phyloP scores from a whole-genome alignment of 2,888 invertebrate genomes.

The Cyaniris semiargus region DNA sequence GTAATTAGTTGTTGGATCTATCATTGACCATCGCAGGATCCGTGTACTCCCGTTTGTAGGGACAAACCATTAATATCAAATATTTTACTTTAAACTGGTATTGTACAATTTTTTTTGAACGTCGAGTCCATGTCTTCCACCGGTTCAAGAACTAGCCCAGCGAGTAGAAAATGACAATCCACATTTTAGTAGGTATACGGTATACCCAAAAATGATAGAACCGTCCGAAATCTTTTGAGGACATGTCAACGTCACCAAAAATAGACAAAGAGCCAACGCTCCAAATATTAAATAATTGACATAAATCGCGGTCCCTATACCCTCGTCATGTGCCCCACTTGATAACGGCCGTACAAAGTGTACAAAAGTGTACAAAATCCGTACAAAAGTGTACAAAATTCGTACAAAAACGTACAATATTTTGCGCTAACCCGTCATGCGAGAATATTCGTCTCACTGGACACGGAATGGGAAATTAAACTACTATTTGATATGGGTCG shows the following conservation, averaged over 20 bases:
- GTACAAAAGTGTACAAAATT: slow-evolving; percentile 11
- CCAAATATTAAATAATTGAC: slow-evolving; percentile 25
- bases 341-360: slow-evolving; percentile 13
- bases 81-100: too few relatives aligned
- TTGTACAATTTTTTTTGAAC: too few relatives aligned
- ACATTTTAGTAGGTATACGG: not conserved
- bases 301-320: slow-evolving; percentile 33
- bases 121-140: too few relatives aligned
- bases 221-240: not conserved
- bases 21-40: too few relatives aligned
- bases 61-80: too few relatives aligned
- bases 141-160: too few relatives aligned
- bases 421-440: slow-evolving; percentile 8
- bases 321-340: slow-evolving; percentile 43
- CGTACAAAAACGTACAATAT: slow-evolving; percentile 16
- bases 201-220: not conserved
- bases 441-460: slow-evolving; percentile 23
- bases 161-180: not conserved
- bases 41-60: too few relatives aligned
- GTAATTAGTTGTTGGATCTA: too few relatives aligned
- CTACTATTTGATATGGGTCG: slow-evolving; percentile 10
- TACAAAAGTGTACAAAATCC: not conserved
- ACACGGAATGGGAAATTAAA: slow-evolving; percentile 20
- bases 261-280: not conserved
- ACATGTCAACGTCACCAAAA: not conserved